phyloP scores from a whole-genome alignment of 35 echinoderm and acorn worm species.

The Stichopus chloronotus region DNA sequence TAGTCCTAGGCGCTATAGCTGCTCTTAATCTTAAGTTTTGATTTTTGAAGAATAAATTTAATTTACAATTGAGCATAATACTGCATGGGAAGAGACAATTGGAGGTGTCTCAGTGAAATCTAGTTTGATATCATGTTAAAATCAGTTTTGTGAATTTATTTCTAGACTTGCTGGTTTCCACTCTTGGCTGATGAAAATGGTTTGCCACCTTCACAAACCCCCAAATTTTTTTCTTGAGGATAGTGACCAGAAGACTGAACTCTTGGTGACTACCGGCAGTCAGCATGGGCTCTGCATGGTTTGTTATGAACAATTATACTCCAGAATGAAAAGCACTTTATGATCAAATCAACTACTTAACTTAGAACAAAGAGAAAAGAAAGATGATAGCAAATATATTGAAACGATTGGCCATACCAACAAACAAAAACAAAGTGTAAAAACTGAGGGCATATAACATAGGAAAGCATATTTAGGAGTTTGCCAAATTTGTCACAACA shows the following conservation, averaged over 20 bases:
- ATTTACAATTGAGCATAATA: too few species aligned
- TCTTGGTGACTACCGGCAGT: slow-evolving; percentile 61
- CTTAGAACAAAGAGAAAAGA: not conserved
- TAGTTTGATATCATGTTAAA: too few species aligned
- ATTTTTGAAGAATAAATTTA: too few species aligned
- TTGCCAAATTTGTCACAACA: not conserved
- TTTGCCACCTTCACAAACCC: slow-evolving; percentile 39
- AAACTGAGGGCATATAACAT: too few species aligned
- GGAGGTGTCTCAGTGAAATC: too few species aligned
- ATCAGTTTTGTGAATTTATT: not conserved
- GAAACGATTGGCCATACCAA: too few species aligned
- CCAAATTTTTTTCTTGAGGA: slow-evolving; percentile 10
- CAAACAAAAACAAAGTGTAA: too few species aligned
- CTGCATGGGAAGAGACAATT: too few species aligned
- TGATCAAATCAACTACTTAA: not conserved
- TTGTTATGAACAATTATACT: not conserved
- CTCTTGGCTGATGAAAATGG: slow-evolving; percentile 37
- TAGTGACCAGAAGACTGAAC: slow-evolving; percentile 28
- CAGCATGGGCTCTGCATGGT: slow-evolving; percentile 66
- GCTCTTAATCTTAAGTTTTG: too few species aligned
- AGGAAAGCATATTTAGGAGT: not conserved
- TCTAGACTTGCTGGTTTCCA: slow-evolving; percentile 37
- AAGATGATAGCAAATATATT: not conserved
- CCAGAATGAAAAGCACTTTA: not conserved
- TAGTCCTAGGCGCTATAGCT: too few species aligned